Percentiles rank a stretch among this genome's conserved stretches.
These are phyloP conservation scores for Bubo scandiacus DNA, from an alignment of 2,113 vertebrate genomes.

Conservation along the genomic window DNA sequence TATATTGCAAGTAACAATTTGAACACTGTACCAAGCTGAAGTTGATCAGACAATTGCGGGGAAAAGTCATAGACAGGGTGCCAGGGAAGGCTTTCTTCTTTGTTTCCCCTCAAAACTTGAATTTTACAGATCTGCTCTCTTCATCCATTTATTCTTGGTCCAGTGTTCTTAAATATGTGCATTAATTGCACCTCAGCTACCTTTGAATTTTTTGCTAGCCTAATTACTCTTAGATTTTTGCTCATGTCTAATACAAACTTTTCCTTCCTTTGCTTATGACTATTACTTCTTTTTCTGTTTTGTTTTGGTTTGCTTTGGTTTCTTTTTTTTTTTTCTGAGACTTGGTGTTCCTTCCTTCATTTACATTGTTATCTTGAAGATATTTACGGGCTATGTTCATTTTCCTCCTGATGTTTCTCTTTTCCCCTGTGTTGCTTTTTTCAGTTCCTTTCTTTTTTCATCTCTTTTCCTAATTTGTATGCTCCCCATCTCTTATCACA, in stretches of 20 bases:
- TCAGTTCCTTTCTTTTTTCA: neutral
- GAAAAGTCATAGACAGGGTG: neutral
- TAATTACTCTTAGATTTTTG: constrained; percentile 27
- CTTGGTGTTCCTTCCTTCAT: constrained; percentile 23
- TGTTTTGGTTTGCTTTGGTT: neutral
- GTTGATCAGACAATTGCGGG: neutral
- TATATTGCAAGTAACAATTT: neutral
- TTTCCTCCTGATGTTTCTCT: constrained; percentile 26
- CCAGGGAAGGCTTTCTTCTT: neutral
- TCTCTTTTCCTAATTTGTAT: neutral
- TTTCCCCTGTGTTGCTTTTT: neutral
- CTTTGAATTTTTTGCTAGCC: neutral
- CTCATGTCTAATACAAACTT: constrained; percentile 18
- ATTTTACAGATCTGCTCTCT: neutral
- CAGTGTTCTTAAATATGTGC: neutral
- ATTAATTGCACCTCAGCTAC: neutral
- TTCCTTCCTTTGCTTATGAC: constrained; percentile 20
- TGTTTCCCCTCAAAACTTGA: neutral
- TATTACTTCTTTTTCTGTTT: constrained; percentile 6
- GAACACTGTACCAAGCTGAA: neutral
- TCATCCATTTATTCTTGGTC: neutral
- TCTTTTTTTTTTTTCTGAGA: neutral
- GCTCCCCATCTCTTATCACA: neutral
- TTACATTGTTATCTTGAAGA: constrained; percentile 49
- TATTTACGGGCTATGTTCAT: constrained; percentile 27